Base-by-base conservation (phyloP, 2,888 invertebrate genomes). In the Bibio marci region DNA sequence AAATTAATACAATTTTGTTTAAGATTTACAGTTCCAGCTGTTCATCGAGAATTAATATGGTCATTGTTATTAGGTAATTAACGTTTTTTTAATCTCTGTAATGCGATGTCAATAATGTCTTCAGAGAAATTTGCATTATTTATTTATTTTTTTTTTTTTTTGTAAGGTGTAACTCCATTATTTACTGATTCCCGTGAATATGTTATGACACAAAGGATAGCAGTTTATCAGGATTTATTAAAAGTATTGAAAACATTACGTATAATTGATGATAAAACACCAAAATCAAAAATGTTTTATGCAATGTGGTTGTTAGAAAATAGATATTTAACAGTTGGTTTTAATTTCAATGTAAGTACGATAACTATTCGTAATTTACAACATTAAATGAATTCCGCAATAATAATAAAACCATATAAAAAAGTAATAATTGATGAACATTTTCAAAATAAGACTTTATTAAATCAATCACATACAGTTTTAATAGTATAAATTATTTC, bases 1-100 rank as follows among this genome's bases (percentile, higher is more conserved):
- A 86, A 86, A 58, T 56, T 92, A 22, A 78, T 78, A 50, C 85
- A 88, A 53, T 91, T 90, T 56, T 83, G 86, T 51, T 62, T 86
- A 39, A 68, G 85, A 43, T 90, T 85, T 54, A 78, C 81, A 1
- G 80, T 91, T 13, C 90, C 91, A 5, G 71, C 76, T 12, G 70
- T 78, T 5, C 80, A 88, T 48, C 73, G 90, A 6, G 49, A 49
- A 32, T 66, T 81, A 38, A 69, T 91, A 13, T 91, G 90, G 90
- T 86, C 87, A 63, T 70, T 90, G 28, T 65, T 90, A 36, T 62
- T 91, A 48, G 83, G 83, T 78, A 59, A 51, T 51, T 49, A 12
- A 19, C n/a, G n/a, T n/a, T n/a, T n/a, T n/a, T n/a, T n/a, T n/a
- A n/a, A n/a, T n/a, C n/a, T n/a, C n/a, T n/a, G n/a, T n/a, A n/a